Percentiles rank a stretch among this genome's conserved stretches.
Evolutionary conservation across 2,113 vertebrate species (phyloP).

Genomic region (Leptobrachium leishanense): DNA sequence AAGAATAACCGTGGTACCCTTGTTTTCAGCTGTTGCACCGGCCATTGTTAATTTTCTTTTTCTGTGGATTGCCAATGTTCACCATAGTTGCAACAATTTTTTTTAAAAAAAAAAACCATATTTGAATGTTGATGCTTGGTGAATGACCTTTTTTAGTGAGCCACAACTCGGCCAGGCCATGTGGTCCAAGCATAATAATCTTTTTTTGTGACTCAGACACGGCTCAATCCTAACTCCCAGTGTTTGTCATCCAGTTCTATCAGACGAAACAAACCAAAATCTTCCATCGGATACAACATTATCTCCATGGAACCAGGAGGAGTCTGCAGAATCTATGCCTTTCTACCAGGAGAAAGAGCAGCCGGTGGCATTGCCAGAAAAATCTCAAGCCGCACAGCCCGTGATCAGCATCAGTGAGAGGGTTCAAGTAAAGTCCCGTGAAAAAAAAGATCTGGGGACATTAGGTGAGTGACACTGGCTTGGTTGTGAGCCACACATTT

Average conservation of each 20-base stretch:
- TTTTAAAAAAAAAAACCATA: too few relatives aligned
- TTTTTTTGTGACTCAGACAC: too few relatives aligned
- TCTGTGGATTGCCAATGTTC: too few relatives aligned
- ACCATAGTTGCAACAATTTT: too few relatives aligned
- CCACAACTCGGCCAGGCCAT: too few relatives aligned
- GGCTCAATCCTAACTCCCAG: background rate
- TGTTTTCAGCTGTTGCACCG: too few relatives aligned
- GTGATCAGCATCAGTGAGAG: slow-evolving; percentile 84
- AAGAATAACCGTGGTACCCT: too few relatives aligned
- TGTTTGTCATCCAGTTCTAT: background rate
- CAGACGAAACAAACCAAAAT: slow-evolving; percentile 8
- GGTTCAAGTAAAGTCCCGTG: slow-evolving; percentile 77
- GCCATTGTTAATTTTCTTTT: too few relatives aligned
- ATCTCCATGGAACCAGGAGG: slow-evolving; percentile 41
- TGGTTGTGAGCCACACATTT: too few relatives aligned
- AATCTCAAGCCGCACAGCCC: slow-evolving; percentile 75
- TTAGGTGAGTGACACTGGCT: slow-evolving; percentile 67
- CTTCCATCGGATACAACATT: slow-evolving; percentile 30
- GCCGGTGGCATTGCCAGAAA: slow-evolving; percentile 52
- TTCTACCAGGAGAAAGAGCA: slow-evolving; percentile 37
- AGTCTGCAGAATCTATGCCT: slow-evolving; percentile 59
- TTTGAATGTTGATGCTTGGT: too few relatives aligned
- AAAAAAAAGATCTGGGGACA: slow-evolving; percentile 88
- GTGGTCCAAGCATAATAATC: too few relatives aligned
- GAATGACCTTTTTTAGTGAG: too few relatives aligned